Percentiles rank a stretch among this genome's conserved stretches.
These are phyloP conservation scores for Gila robusta DNA, from an alignment of 2,797 vertebrate genomes.

Conservation along the genomic window DNA sequence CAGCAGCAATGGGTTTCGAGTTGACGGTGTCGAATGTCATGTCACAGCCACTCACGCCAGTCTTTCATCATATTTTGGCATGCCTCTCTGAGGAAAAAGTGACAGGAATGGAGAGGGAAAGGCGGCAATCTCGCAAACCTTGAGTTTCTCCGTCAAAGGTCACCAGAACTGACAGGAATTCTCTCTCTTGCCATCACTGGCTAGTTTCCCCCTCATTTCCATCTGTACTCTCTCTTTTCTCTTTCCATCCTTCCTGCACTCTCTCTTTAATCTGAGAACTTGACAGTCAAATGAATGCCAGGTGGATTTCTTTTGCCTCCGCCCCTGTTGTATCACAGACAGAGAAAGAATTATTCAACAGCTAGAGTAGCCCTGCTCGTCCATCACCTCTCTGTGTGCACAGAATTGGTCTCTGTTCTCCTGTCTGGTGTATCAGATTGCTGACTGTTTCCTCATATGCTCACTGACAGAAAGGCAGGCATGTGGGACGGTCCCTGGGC, in stretches of 20 bases:
- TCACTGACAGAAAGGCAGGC: conserved; percentile 55
- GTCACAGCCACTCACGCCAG: conserved; percentile 69
- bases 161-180: conserved; percentile 59
- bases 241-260: conserved; percentile 43
- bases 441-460: conserved; percentile 51
- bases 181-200: conserved; percentile 37
- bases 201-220: conserved; percentile 48
- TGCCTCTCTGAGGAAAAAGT: conserved; percentile 64
- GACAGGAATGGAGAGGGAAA: conserved; percentile 59
- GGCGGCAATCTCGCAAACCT: conserved; percentile 64
- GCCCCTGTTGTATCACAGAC: conserved; percentile 43
- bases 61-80: conserved; percentile 73
- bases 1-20: conserved; percentile 70
- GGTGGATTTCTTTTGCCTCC: conserved; percentile 63
- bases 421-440: conserved; percentile 56
- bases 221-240: conserved; percentile 45
- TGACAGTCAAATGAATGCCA: conserved; percentile 69
- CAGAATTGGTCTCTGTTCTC: conserved; percentile 48
- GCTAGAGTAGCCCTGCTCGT: conserved; percentile 49
- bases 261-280: conserved; percentile 55
- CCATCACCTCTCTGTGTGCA: conserved; percentile 47
- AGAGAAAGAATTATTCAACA: conserved; percentile 61
- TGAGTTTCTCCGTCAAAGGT: conserved; percentile 63
- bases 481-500: conserved; percentile 40
- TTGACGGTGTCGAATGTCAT: conserved; percentile 72